These are phyloP conservation scores for Monopterus albus DNA, from an alignment of 2,113 vertebrate genomes.

Conservation along the genomic window DNA sequence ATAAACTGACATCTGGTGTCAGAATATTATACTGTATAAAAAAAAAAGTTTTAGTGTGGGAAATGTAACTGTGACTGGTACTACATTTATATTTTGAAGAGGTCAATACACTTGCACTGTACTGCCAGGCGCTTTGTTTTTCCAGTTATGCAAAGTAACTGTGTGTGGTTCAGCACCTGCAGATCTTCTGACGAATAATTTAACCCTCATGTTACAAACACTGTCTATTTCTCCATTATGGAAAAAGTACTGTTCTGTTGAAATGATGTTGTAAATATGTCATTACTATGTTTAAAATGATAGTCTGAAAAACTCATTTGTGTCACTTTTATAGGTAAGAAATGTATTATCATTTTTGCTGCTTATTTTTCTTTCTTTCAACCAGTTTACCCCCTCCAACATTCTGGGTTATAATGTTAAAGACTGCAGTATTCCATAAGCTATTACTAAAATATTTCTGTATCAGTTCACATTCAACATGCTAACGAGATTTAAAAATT, in stretches of 20 bases:
- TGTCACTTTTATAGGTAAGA: neutral
- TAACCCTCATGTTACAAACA: conserved; percentile 4
- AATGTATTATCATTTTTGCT: neutral
- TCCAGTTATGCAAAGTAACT: conserved; percentile 36
- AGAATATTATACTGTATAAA: neutral
- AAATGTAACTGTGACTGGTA: conserved; percentile 15
- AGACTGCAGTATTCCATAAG: conserved; percentile 4
- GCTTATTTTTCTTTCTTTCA: no score
- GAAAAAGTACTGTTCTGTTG: no score
- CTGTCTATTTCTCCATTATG: conserved; percentile 1
- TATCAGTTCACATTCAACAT: conserved; percentile 23
- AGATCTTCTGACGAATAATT: conserved; percentile 50
- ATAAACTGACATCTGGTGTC: conserved; percentile 4
- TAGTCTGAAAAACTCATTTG: neutral
- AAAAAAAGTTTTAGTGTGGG: conserved; percentile 3
- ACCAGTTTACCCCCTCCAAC: no score
- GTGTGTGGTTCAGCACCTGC: neutral
- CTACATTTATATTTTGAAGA: conserved; percentile 17
- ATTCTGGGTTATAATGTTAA: conserved; percentile 1
- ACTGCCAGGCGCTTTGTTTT: conserved; percentile 19
- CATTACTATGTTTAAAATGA: neutral
- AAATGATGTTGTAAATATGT: no score
- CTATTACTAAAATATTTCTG: conserved; percentile 10
- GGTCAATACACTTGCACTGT: conserved; percentile 28
- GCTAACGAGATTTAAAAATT: conserved; percentile 54